These are phyloP conservation scores for Pogonus chalceus DNA, from an alignment of 1,140 invertebrate genomes.

Conservation along the genomic window DNA sequence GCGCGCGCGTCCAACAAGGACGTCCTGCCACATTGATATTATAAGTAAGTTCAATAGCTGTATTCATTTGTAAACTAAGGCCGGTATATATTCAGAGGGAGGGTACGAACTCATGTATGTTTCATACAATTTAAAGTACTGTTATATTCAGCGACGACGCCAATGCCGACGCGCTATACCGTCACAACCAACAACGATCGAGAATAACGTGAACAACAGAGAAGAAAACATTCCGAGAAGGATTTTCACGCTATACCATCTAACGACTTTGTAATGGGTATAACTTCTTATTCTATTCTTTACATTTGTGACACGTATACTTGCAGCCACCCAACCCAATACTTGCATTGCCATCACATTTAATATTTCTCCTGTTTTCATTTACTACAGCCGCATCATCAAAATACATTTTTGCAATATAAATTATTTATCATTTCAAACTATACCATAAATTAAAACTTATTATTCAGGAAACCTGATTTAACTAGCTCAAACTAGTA, in stretches of 20 bases:
- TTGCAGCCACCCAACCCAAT: neutral
- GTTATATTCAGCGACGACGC: slow-evolving; percentile 26
- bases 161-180: slow-evolving; percentile 10
- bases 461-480: too few relatives aligned
- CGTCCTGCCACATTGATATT: slow-evolving; percentile 53
- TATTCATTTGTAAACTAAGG: slow-evolving; percentile 62
- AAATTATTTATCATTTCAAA: too few relatives aligned
- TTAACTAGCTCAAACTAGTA: too few relatives aligned
- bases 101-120: slow-evolving; percentile 36
- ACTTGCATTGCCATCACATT: neutral
- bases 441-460: too few relatives aligned
- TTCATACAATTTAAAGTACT: slow-evolving; percentile 34
- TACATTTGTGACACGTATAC: neutral
- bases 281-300: neutral
- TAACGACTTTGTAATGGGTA: slow-evolving; percentile 3
- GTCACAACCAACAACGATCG: neutral
- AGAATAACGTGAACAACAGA: neutral
- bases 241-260: neutral
- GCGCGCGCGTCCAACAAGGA: slow-evolving; percentile 33
- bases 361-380: neutral
- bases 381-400: too few relatives aligned
- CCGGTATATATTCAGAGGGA: slow-evolving; percentile 31
- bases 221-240: neutral
- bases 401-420: too few relatives aligned
- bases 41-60: slow-evolving; percentile 64